Base-by-base conservation (phyloP, 1,140 invertebrate genomes). In the Pectinophora gossypiella region DNA sequence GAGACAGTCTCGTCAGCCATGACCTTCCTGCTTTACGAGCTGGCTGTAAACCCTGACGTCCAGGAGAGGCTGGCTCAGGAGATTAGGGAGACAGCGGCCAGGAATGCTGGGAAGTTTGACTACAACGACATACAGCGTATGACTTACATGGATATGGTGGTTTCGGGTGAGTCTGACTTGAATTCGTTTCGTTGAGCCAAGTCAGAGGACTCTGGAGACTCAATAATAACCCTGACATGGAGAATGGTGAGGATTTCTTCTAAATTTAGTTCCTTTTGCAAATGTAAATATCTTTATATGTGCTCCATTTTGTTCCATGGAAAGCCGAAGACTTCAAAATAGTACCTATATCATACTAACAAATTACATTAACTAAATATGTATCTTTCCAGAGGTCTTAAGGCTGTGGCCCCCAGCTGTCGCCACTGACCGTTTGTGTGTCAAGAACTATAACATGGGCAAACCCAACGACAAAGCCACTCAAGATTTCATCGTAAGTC, bases 1-100 rank as follows among this genome's bases (percentile, higher is more conserved):
- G 92, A 93, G 19, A 91, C 91, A 0, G 89, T 91, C 15, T 85
- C 91, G 6, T 84, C 86, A 4, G 80, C 89, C 0, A 79, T 93
- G 53, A 68, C 82, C 0, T 90, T 87, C 54, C 69, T 78, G 6
- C 54, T 90, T 0, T 90, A 90, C 59, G 86, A 89, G 50, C 64
- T 94, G 52, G 90, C 91, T 0, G 54, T 85, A 2, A 82, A 92
- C 68, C 89, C 86, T 16, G 86, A 90, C 0, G 69, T 91, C 1
- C 92, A 93, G 60, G 72, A 90, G 1, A 85, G 76, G 7, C 22
- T 67, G n/a, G 32, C 19, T 0, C 18, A 58, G 35, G n/a, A n/a
- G n/a, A n/a, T n/a, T n/a, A n/a, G n/a, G n/a, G n/a, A n/a, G n/a
- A n/a, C n/a, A n/a, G n/a, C n/a, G n/a, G n/a, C n/a, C n/a, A n/a